Evolutionary conservation across 2,888 invertebrate species (phyloP).

Genomic region (Cephus pulcher): DNA sequence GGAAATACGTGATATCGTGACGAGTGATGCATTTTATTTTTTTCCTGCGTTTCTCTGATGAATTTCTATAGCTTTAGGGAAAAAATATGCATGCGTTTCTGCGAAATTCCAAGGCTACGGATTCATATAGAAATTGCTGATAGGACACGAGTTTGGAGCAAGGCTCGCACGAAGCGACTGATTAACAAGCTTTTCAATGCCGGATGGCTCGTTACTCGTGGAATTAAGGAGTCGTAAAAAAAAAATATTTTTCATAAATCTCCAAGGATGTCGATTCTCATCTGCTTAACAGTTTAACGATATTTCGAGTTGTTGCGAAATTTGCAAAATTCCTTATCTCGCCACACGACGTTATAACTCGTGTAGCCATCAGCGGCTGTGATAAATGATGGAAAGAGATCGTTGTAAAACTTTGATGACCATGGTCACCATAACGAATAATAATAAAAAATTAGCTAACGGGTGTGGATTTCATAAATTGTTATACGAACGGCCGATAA

Average conservation of each 20-base stretch:
- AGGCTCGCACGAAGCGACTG: background rate
- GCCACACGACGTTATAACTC: background rate
- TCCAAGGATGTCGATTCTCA: background rate
- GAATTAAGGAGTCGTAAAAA: background rate
- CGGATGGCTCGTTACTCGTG: background rate
- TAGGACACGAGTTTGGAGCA: background rate
- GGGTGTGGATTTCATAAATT: background rate
- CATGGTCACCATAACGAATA: background rate
- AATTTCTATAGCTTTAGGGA: background rate
- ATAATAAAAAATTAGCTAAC: background rate
- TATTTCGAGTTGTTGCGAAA: background rate
- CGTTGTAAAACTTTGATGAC: background rate
- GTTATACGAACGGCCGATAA: background rate
- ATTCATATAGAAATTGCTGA: background rate
- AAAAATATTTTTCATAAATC: background rate
- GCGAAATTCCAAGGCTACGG: background rate
- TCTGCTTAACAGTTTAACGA: background rate
- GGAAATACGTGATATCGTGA: too few species aligned
- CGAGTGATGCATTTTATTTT: background rate
- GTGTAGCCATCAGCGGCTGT: background rate
- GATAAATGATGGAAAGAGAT: background rate
- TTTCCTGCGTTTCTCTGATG: fast-evolving
- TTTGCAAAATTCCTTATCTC: background rate
- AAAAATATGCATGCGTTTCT: background rate
- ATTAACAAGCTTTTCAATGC: background rate